These are phyloP conservation scores for Zaprionus vittiger DNA, from an alignment of 1,140 invertebrate species.

Conservation along the genomic window DNA sequence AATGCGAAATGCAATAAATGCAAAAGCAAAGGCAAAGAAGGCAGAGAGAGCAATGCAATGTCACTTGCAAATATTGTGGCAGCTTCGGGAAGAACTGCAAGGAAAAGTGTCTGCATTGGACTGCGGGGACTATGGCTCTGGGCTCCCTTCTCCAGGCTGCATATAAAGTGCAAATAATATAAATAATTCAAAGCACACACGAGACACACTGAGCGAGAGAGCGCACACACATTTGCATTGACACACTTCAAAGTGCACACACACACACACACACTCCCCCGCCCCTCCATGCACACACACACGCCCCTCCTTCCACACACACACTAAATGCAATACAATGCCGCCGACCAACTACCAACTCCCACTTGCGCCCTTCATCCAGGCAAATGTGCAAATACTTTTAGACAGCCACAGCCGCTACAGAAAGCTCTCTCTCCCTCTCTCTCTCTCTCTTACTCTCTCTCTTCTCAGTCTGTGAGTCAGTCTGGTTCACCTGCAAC, in stretches of 20 bases:
- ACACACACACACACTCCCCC: not conserved
- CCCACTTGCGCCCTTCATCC: not conserved
- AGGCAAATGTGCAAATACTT: conserved; percentile 64
- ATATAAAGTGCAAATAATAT: conserved; percentile 78
- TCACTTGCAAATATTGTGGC: conserved; percentile 60
- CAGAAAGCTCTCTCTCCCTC: not conserved
- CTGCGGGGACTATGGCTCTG: not conserved
- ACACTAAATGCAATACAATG: conserved; percentile 76
- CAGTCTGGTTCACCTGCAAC: conserved; percentile 20
- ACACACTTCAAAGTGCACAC: conserved; percentile 56
- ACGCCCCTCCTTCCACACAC: not conserved
- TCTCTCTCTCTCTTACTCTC: not conserved
- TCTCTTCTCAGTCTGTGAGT: conserved; percentile 26
- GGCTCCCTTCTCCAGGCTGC: conserved; percentile 27
- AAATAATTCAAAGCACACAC: conserved; percentile 76
- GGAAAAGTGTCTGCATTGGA: conserved; percentile 33
- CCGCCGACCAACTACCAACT: conserved; percentile 2
- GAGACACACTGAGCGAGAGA: conserved; percentile 26
- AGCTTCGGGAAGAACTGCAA: conserved; percentile 16
- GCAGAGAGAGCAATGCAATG: conserved; percentile 28
- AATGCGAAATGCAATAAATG: conserved; percentile 53
- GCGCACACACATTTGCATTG: conserved; percentile 70
- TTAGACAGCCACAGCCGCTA: conserved; percentile 38
- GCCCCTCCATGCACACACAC: not conserved
- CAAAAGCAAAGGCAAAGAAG: conserved; percentile 19